Conservation (phyloP, 92 coral and sea anemone genomes). For the Zoanthus gigantus region DNA sequence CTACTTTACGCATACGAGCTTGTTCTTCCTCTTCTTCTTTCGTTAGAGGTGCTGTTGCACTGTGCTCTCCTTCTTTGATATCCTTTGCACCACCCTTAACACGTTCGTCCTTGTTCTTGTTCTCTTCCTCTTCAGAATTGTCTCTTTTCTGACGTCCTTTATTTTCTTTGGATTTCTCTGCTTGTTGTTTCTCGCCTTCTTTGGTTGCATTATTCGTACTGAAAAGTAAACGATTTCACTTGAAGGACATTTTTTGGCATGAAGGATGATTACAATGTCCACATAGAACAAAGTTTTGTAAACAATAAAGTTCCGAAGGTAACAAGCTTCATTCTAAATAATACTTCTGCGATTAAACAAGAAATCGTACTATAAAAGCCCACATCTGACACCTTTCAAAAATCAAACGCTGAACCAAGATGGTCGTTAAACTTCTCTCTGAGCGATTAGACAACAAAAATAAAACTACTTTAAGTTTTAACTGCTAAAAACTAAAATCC, state of each 20-base stretch:
- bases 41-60: conserved; percentile 49
- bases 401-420: no score
- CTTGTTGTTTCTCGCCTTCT: conserved; percentile 47
- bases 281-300: no score
- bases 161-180: conserved; percentile 52
- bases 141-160: conserved; percentile 63
- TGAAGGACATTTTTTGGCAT: neutral
- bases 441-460: no score
- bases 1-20: conserved; percentile 79
- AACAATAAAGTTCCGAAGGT: no score
- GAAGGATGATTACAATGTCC: neutral
- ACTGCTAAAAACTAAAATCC: no score
- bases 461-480: no score
- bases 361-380: no score
- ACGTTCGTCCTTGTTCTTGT: conserved; percentile 40
- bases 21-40: conserved; percentile 86
- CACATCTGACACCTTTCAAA: no score
- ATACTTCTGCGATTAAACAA: no score
- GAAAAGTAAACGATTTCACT: neutral
- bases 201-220: conserved; percentile 42
- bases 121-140: conserved; percentile 31
- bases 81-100: conserved; percentile 51
- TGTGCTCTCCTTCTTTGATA: conserved; percentile 28
- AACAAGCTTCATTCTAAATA: no score
- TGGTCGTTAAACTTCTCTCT: no score